Percentiles rank a stretch among this genome's conserved stretches.
Conservation (phyloP, 2,888 invertebrate genomes). For the Lepetodrilus schrolli region DNA sequence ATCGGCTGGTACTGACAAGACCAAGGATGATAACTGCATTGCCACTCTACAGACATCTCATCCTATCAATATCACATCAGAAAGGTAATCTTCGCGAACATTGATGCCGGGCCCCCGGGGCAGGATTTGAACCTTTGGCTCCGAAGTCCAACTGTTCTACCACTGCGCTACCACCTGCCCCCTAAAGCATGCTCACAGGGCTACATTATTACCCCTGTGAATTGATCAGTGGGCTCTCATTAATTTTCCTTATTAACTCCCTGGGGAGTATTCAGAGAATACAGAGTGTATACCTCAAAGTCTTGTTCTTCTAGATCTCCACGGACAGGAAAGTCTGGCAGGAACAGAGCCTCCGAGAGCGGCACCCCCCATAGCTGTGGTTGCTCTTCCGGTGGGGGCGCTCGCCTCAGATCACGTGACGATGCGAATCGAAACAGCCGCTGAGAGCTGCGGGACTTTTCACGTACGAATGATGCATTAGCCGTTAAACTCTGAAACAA, state of each 20-base stretch:
- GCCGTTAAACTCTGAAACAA: slow-evolving; percentile 59
- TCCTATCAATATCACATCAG: too few species aligned
- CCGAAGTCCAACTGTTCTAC: too few species aligned
- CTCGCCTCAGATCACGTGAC: neutral
- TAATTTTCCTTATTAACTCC: neutral
- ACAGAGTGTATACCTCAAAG: slow-evolving; percentile 76
- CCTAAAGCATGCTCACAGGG: neutral
- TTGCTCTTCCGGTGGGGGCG: neutral
- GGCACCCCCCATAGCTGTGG: slow-evolving; percentile 82
- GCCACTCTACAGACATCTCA: too few species aligned
- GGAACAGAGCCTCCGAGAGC: slow-evolving; percentile 87
- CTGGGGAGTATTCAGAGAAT: neutral
- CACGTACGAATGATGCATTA: slow-evolving; percentile 54
- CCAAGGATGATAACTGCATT: too few species aligned
- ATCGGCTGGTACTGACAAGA: too few species aligned
- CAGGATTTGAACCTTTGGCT: too few species aligned
- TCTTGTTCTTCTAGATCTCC: slow-evolving; percentile 79
- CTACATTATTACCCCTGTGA: neutral
- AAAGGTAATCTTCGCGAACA: too few species aligned
- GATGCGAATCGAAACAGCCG: slow-evolving; percentile 45
- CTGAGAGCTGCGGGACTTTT: slow-evolving; percentile 51
- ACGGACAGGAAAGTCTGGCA: slow-evolving; percentile 89
- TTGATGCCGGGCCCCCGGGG: too few species aligned
- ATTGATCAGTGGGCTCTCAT: neutral
- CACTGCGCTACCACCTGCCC: too few species aligned